Base-by-base conservation (phyloP, 2,797 vertebrate species). In the Calcarius lapponicus region DNA sequence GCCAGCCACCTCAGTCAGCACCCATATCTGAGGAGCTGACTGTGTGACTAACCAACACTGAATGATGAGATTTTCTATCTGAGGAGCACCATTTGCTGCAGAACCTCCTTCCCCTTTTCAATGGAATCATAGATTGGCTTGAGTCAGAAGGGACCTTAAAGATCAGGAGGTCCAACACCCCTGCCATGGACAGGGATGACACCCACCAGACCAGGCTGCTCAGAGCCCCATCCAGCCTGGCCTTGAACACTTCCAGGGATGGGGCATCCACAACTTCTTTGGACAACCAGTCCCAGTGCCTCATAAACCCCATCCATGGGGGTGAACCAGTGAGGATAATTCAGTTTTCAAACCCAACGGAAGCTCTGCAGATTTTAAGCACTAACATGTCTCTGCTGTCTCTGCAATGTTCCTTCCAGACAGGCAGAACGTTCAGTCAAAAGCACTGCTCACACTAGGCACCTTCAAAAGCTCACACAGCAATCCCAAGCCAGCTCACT, bases 401-500 rank as follows among this genome's bases (percentile, higher is more conserved):
- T 50, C 69, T 70, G 43, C 66, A 64, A 5, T 36, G 4, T 17
- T 45, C 32, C 29, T 61, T 74, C 48, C 67, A 51, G 54, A 67
- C 18, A 28, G 1, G 6, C 16, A 29, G 28, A 66, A 7, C 8
- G 36, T 85, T 70, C 65, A 29, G 20, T 3, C 0, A 0, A 83
- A 83, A 88, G 53, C 57, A 26, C 32, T 3, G 1, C 65, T 84
- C 2, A 0, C 11, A 15, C n/a, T 20, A 25, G 43, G 25, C 50
- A 80, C 34, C 64, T 53, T 65, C 81, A 51, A 19, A 81, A 74
- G 9, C 36, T 80, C 64, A 34, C 50, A 34, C 42, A 50, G 64
- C 2, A 6, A 40, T 5, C 57, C 36, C 3, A 1, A 80, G 24
- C 24, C 69, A 50, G 26, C 28, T 71, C 60, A 26, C 17, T 69